Conservation (phyloP, 2,888 invertebrate species). For the Amiota communis region DNA sequence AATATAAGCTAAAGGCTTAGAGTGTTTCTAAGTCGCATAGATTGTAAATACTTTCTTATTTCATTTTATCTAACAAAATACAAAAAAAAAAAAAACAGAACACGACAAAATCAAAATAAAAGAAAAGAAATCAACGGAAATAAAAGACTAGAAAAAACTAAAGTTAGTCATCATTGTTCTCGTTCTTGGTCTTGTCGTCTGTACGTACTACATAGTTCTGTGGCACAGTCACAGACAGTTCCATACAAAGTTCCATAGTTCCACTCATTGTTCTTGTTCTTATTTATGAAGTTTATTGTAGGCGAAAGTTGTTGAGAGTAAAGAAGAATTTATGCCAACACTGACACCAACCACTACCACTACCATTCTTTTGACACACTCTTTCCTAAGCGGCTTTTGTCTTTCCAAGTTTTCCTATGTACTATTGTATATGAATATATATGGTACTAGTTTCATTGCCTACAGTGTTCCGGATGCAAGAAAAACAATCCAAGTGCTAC, state of each 20-base stretch:
- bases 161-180: background rate
- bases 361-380: background rate
- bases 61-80: too few species aligned
- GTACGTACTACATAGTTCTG: too few species aligned
- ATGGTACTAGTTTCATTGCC: background rate
- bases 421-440: too few species aligned
- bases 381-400: conserved; percentile 20
- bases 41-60: too few species aligned
- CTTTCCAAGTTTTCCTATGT: background rate
- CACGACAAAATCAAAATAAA: too few species aligned
- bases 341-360: background rate
- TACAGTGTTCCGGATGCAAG: background rate
- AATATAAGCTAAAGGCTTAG: too few species aligned
- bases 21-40: too few species aligned
- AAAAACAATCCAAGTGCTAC: background rate
- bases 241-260: too few species aligned
- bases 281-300: conserved; percentile 30
- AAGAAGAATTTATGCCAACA: conserved; percentile 25
- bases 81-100: too few species aligned
- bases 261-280: background rate
- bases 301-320: conserved; percentile 16
- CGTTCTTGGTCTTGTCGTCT: background rate
- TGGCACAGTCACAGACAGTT: too few species aligned
- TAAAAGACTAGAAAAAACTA: too few species aligned
- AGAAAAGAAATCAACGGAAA: too few species aligned